phyloP scores from a whole-genome alignment of 1,140 invertebrate species.

The Laupala kohalensis region DNA sequence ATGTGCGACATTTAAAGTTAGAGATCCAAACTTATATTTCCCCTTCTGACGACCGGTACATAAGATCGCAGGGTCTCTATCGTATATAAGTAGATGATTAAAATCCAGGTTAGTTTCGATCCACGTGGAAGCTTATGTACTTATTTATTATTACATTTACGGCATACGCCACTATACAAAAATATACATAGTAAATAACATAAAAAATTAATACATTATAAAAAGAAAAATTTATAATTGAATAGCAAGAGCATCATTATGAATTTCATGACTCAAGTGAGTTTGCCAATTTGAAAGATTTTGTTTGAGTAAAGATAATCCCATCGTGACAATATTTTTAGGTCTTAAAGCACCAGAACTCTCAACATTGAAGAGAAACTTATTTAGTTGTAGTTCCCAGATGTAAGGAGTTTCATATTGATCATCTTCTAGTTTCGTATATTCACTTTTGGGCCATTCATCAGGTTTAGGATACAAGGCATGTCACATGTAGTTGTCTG shows the following conservation, averaged over 20 bases:
- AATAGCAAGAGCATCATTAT: slow-evolving; percentile 67
- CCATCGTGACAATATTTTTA: slow-evolving; percentile 94
- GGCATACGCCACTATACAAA: too few species aligned
- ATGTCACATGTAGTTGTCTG: slow-evolving; percentile 93
- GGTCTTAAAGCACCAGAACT: slow-evolving; percentile 86
- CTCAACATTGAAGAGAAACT: slow-evolving; percentile 96
- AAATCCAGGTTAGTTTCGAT: too few species aligned
- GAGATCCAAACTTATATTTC: too few species aligned
- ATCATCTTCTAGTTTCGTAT: slow-evolving; percentile 85
- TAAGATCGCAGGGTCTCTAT: too few species aligned
- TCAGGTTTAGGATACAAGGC: slow-evolving; percentile 95
- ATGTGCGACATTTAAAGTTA: too few species aligned
- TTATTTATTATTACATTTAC: too few species aligned
- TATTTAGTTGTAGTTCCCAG: slow-evolving; percentile 87
- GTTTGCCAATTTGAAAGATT: slow-evolving; percentile 93
- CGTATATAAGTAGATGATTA: too few species aligned
- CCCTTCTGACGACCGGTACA: too few species aligned
- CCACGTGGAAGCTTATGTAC: too few species aligned
- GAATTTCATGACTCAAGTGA: slow-evolving; percentile 74
- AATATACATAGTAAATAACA: too few species aligned
- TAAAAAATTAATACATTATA: not conserved
- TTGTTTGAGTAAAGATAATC: slow-evolving; percentile 83
- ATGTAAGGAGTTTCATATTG: slow-evolving; percentile 78
- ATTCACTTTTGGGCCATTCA: slow-evolving; percentile 99
- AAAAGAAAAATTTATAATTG: slow-evolving; percentile 19